Base-by-base conservation (phyloP, 2,888 invertebrate species). In the Pseudeuparius sepicola region DNA sequence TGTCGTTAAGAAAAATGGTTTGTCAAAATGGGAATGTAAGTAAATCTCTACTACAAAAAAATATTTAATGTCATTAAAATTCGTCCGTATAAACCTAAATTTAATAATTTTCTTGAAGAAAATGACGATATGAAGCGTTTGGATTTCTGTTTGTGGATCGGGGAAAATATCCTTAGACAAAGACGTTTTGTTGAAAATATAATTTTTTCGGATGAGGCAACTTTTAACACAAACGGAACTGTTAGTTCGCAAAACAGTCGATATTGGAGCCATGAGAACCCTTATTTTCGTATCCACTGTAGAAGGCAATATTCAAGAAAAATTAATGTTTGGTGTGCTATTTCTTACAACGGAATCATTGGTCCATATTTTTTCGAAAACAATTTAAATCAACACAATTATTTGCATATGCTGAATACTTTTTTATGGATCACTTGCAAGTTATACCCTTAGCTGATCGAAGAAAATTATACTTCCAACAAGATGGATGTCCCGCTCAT, bases 401-500 rank as follows among this genome's bases (percentile, higher is more conserved):
- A 20, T 20, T 20, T 20, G 20, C 20, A 20, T 20, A 6, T 20
- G 6, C 20, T 20, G 20, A 20, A 20, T n/a, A 20, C 20, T 20
- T 20, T 20, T 20, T 20, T 20, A 7, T n/a, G 6, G 20, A 20
- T 20, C 20, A 20, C n/a, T 20, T n/a, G 20, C 20, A 20, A 20
- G 20, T 7, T 7, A 20, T 20, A 7, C 20, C 20, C n/a, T 20
- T 20, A 20, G 20, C 20, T 20, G 20, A 20, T 20, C 20, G 20
- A 20, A 20, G 6, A 20, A 20, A 20, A 20, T 20, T 20, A 20
- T n/a, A 20, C 20, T 20, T 20, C 20, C 20, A 20, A 31, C 24
- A 36, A 13, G 25, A 24, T 31, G 24, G 24, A 30, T 31, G 24
- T 36, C 30, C 24, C 16, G 25, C 36, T 23, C 30, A 36, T 24